Percentiles rank a stretch among this genome's conserved stretches.
Conservation (phyloP, 2,888 invertebrate species). For the Xestia ashworthii region DNA sequence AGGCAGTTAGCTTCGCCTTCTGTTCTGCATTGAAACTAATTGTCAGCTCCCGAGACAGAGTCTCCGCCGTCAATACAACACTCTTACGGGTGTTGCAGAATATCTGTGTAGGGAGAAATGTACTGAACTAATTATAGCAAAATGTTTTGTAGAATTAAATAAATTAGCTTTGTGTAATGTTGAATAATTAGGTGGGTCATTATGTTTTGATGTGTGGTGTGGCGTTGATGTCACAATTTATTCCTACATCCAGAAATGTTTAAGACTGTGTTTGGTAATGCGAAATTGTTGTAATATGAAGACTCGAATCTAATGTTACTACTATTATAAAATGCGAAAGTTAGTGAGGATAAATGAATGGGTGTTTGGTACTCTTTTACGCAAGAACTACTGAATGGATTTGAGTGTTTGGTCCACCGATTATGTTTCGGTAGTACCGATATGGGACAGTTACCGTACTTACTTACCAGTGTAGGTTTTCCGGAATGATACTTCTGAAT, state of each 20-base stretch:
- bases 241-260: constrained; percentile 9
- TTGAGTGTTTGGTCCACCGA: too few species aligned
- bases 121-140: constrained; percentile 39
- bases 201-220: constrained; percentile 34
- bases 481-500: constrained; percentile 93
- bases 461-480: constrained; percentile 93
- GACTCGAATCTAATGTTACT: background rate
- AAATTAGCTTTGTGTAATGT: constrained; percentile 29
- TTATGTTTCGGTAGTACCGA: too few species aligned
- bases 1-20: constrained; percentile 86
- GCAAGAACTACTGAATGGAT: too few species aligned
- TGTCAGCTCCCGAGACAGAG: constrained; percentile 91
- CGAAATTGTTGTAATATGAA: background rate
- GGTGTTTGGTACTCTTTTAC: too few species aligned
- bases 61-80: constrained; percentile 92
- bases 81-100: constrained; percentile 95
- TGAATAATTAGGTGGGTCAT: constrained; percentile 37
- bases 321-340: background rate
- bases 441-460: too few species aligned
- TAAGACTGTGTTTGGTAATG: constrained; percentile 3
- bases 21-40: constrained; percentile 89
- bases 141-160: constrained; percentile 27
- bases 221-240: constrained; percentile 9
- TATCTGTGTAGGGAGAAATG: constrained; percentile 84
- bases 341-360: too few species aligned